phyloP scores from a whole-genome alignment of 1,140 invertebrate species.

The Lucilia cuprina region DNA sequence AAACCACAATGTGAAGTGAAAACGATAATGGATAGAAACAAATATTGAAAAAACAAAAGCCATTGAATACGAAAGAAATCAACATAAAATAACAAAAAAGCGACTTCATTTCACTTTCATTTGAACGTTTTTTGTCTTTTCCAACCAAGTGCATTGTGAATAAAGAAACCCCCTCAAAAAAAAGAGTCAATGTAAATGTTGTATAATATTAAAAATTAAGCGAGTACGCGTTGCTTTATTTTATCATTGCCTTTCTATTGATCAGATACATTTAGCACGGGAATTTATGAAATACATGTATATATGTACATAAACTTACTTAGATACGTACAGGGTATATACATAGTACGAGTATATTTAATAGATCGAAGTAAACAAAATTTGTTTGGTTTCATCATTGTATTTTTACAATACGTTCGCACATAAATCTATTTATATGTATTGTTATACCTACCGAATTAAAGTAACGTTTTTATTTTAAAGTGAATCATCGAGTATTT shows the following conservation, averaged over 20 bases:
- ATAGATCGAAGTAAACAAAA: not conserved
- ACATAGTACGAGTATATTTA: not conserved
- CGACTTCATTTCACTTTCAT: not conserved
- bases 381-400: not conserved
- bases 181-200: not conserved
- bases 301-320: no score
- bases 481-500: no score
- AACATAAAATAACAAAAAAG: not conserved
- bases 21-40: not conserved
- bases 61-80: not conserved
- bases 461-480: no score
- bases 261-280: not conserved
- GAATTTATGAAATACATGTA: not conserved
- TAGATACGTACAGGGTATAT: not conserved
- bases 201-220: no score
- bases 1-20: not conserved
- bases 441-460: no score
- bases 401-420: no score
- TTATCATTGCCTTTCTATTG: no score
- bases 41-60: not conserved
- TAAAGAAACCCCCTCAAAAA: not conserved
- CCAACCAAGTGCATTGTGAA: not conserved
- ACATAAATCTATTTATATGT: no score
- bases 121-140: not conserved
- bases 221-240: no score